Conservation (phyloP, 2,113 vertebrate genomes). For the Daphoenositta chrysoptera region DNA sequence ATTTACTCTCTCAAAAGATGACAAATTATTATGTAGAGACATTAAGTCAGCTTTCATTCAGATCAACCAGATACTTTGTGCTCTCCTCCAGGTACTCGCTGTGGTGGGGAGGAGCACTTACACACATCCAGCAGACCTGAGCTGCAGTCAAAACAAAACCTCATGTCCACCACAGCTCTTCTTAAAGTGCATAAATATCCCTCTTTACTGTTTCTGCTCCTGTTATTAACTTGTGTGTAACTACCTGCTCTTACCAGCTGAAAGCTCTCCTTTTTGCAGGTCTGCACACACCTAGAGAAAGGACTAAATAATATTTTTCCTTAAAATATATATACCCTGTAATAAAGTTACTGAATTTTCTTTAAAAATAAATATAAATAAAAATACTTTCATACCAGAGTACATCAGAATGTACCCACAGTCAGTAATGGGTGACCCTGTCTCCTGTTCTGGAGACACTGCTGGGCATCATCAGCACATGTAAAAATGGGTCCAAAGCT, state of each 20-base stretch:
- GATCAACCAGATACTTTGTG: not conserved
- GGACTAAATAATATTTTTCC: not conserved
- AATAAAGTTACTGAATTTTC: not conserved
- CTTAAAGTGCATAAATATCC: not conserved
- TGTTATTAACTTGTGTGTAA: not conserved
- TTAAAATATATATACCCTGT: not conserved
- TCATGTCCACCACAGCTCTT: accelerated
- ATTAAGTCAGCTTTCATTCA: not conserved
- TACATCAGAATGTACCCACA: not conserved
- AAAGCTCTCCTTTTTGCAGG: not conserved
- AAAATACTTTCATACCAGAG: not conserved
- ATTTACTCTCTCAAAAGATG: not conserved
- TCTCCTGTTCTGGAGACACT: not conserved
- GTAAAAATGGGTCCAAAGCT: accelerated
- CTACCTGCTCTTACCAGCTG: not conserved
- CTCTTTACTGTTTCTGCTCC: not conserved
- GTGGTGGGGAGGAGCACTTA: not conserved
- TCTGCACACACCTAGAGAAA: not conserved
- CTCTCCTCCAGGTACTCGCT: not conserved
- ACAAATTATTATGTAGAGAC: not conserved
- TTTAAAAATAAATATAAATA: not conserved
- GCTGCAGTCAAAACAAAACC: not conserved
- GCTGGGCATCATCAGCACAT: not conserved
- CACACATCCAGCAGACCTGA: accelerated
- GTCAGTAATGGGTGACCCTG: not conserved